Evolutionary conservation across 2,888 invertebrate genomes (phyloP).

Genomic region (Dryadula phaetusa): DNA sequence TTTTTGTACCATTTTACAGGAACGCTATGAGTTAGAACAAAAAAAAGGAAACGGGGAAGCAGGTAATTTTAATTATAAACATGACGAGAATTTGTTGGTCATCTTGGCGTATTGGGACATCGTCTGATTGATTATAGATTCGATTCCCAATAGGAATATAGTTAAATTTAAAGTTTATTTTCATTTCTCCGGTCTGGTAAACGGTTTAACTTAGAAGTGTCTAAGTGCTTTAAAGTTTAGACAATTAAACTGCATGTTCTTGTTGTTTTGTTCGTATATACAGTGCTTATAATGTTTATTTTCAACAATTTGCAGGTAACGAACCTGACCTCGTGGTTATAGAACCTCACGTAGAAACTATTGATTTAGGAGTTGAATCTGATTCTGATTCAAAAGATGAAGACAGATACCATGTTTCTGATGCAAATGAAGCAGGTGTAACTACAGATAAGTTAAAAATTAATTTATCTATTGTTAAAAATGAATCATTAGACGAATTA

Average conservation of each 20-base stretch:
- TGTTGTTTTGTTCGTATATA: background rate
- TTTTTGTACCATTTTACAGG: slow-evolving; percentile 29
- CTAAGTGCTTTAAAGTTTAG: no score
- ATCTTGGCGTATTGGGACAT: no score
- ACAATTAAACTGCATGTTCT: background rate
- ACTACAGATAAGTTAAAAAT: background rate
- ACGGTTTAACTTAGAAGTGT: no score
- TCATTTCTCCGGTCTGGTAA: no score
- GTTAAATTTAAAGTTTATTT: no score
- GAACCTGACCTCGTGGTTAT: slow-evolving; percentile 62
- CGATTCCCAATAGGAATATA: no score
- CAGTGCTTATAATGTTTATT: background rate
- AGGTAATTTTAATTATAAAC: slow-evolving; percentile 35
- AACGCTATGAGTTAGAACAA: slow-evolving; percentile 31
- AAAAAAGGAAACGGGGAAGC: slow-evolving; percentile 11
- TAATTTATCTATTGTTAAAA: slow-evolving; percentile 28
- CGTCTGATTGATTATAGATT: no score
- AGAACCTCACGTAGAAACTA: slow-evolving; percentile 68
- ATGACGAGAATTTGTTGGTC: no score
- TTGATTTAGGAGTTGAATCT: slow-evolving; percentile 55
- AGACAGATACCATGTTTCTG: background rate
- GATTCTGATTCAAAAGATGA: slow-evolving; percentile 54
- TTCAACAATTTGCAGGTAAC: slow-evolving; percentile 54
- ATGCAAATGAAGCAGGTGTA: background rate
- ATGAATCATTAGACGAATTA: slow-evolving; percentile 37